Base-by-base conservation (phyloP, 2,797 vertebrate genomes). In the Eulemur rubriventer region DNA sequence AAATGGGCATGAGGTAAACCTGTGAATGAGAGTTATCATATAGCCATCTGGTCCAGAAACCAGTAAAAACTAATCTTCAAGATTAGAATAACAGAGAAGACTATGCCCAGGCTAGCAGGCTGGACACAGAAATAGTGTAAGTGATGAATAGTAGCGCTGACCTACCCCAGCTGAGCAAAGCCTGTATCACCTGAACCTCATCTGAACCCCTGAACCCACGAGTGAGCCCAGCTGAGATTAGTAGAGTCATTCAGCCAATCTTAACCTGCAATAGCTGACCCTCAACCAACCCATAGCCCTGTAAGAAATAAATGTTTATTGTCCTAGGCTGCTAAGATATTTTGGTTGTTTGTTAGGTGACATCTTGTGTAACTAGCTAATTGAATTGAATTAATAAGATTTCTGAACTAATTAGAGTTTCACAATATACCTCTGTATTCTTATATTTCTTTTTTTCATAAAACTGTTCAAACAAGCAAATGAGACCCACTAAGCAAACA, bases 391-490 rank as follows among this genome's bases (percentile, higher is more conserved):
- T 69, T 61, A 69, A 6, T 33, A 89, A 30, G 10, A 91, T 61
- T 69, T 20, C 48, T 87, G 50, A 81, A 20, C 38, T 94, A 59
- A 46, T 93, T 52, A 81, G 50, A 89, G 26, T 85, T 83, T 89
- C 17, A 52, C 7, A 70, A 50, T 20, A 72, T 35, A 75, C 17
- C 38, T 92, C 30, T 75, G 20, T 30, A 75, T 57, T 3, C 9
- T 89, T 86, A 4, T 9, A 48, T 79, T 85, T 89, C 6, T 20
- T 67, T 89, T 57, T 57, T 50, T 2, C 12, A 89, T 24, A 89
- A 89, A 55, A 69, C 24, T 75, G 38, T 96, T 89, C 48, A 97
- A 59, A 38, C 4, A 94, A 89, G 12, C 4, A 96, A 95, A 69
- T 26, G 55, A 84, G 20, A 89, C 7, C 22, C 48, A 46, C 50